A percentile compares a stretch with the other conserved stretches of the same genome.
Conservation (phyloP, 2,113 vertebrate genomes). For the Gallinago undulata region DNA sequence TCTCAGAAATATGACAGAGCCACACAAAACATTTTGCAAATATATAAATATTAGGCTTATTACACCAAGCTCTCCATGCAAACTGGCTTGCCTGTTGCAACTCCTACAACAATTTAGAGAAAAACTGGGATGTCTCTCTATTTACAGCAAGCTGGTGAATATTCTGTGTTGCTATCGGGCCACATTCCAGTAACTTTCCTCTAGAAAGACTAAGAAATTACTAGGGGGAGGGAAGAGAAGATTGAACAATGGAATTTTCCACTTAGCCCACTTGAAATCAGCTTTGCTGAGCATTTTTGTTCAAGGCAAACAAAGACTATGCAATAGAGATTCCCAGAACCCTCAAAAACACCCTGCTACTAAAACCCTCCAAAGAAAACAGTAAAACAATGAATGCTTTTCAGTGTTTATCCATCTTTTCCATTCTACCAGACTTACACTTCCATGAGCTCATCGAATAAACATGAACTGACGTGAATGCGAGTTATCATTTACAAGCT, state of each 20-base stretch:
- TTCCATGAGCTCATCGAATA: slow-evolving; percentile 52
- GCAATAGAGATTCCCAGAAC: slow-evolving; percentile 19
- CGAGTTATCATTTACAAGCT: background rate
- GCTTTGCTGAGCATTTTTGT: background rate
- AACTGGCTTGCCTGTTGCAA: background rate
- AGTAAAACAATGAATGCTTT: slow-evolving; percentile 35
- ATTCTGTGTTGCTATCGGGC: background rate
- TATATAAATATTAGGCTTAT: background rate
- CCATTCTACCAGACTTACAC: slow-evolving; percentile 1
- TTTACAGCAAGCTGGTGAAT: background rate
- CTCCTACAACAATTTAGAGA: background rate
- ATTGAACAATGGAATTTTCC: slow-evolving; percentile 55
- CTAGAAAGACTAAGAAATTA: slow-evolving; percentile 19
- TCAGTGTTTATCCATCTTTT: slow-evolving; percentile 8
- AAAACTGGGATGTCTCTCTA: background rate
- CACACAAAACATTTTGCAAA: background rate
- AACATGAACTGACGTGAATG: slow-evolving; percentile 32
- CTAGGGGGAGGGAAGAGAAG: background rate
- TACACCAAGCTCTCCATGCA: background rate
- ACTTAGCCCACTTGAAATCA: slow-evolving; percentile 21
- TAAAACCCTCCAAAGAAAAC: slow-evolving; percentile 51
- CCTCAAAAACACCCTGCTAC: background rate
- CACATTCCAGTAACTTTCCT: slow-evolving; percentile 33
- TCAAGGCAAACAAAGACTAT: slow-evolving; percentile 32
- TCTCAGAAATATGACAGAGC: background rate